Evolutionary conservation across 2,797 vertebrate species (phyloP), one percentile per base, ranked within the genome.

Genomic region (Alosa sapidissima): DNA sequence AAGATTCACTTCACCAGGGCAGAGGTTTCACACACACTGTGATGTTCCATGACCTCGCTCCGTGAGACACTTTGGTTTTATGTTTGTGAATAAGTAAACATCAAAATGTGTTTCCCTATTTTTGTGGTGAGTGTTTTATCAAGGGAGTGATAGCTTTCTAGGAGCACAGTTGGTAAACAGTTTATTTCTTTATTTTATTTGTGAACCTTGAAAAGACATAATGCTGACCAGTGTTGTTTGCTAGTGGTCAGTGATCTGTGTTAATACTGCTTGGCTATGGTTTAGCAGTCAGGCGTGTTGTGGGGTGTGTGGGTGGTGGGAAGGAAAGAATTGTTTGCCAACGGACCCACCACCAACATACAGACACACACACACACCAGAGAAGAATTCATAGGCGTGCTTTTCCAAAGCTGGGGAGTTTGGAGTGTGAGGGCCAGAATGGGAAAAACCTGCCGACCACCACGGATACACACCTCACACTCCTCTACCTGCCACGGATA

Each of bases 221-320:
- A 45, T 75, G 68, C 68, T 75, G 68, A 75, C 33, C 33, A 6
- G 6, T 75, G 68, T 14, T 75, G 68, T 75, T 75, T 41, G 68
- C 28, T 14, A 0, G 10, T 33, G 28, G 5, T 36, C 65, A 72
- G 65, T 33, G 28, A 28, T 33, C 36, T 41, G 9, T 19, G 68
- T 33, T 75, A 75, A 75, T 45, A 75, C 68, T 75, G 11, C 68
- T 10, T 36, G 62, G 62, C 62, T 68, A 68, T 68, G 62, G 28
- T 24, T 75, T 41, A 75, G 33, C 68, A 75, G 68, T 14, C 68
- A 45, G 4, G 68, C 36, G 16, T 75, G 68, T 45, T 16, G 36
- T 16, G 68, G 68, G 55, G 55, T 5, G 36, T 19, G 16, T 0
- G 68, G 33, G 11, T 7, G 68, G 14, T 16, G 33, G 36, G 11